Conservation (phyloP, 2,113 vertebrate genomes). For the Girardinichthys multiradiatus region DNA sequence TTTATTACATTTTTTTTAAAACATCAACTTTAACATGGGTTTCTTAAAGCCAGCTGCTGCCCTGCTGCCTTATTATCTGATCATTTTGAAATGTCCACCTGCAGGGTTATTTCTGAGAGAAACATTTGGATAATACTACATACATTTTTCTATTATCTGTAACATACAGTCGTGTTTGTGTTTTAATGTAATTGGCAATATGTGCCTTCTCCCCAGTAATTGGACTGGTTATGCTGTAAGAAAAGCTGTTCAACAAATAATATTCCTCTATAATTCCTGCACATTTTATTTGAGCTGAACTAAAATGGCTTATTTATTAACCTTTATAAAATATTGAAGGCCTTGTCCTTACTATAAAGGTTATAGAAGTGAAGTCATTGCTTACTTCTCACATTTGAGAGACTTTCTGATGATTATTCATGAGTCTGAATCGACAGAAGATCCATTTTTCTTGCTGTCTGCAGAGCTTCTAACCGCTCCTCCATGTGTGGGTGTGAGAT, state of each 20-base stretch:
- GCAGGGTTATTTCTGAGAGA: constrained; percentile 35
- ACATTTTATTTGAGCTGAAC: neutral
- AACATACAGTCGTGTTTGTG: neutral
- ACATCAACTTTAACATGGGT: constrained; percentile 1
- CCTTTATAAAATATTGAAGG: neutral
- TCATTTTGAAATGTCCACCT: constrained; percentile 7
- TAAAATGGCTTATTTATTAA: neutral
- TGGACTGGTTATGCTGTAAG: neutral
- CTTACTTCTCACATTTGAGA: neutral
- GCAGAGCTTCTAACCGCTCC: neutral
- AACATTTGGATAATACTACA: constrained; percentile 14
- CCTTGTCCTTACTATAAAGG: neutral
- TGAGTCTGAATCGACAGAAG: neutral
- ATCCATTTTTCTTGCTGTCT: neutral
- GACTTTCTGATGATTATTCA: neutral
- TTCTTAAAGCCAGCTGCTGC: constrained; percentile 29
- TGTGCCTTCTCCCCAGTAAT: neutral
- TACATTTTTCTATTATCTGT: neutral
- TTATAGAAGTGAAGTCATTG: neutral
- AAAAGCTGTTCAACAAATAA: neutral
- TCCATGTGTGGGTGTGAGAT: neutral
- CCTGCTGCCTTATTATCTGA: constrained; percentile 13
- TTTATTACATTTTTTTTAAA: constrained; percentile 8
- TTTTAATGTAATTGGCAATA: neutral
- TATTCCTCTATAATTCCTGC: neutral